Base-by-base conservation (phyloP, 2,888 invertebrate species). In the Parnassius orleans region DNA sequence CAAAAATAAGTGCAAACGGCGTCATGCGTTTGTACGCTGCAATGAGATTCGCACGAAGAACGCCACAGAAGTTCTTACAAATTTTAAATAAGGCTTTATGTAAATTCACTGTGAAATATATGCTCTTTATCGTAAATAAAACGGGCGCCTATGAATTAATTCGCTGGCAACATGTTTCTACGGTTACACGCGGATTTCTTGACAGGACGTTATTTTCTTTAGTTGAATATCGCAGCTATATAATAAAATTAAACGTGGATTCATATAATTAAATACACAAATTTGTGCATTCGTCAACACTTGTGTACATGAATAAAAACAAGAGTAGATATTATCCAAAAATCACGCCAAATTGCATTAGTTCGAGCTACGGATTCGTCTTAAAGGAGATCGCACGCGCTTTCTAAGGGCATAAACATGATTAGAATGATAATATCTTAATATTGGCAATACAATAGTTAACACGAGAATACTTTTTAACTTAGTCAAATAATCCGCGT, bases 81-180 rank as follows among this genome's bases (percentile, higher is more conserved):
- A 46, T 12, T 33, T 51, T 44, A 51, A 52, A 56, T 41, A 61
- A 61, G 10, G 44, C 56, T 52, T 50, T 48, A 43, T 54, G n/a
- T 54, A 50, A 12, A 53, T 57, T 44, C 46, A 50, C 51, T 44
- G 60, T 53, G 41, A 48, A 24, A 51, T 47, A 50, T 43, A 33
- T 24, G 51, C 12, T 44, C 9, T 10, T 9, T 10, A 10, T 2
- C 42, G 14, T 15, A 9, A 41, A 41, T 33, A 5, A 33, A 33
- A 33, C 5, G 5, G 24, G 24, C 24, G 33, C 33, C 33, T 33
- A 33, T 7, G 33, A 33, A 33, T 54, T 9, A 54, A 24, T 14
- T 24, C 58, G 60, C 50, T 52, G 64, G 69, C 61, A 68, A 64
- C 56, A 61, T 61, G 61, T 61, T 61, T 51, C 44, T 7, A 48